Evolutionary conservation across 1,140 invertebrate species (phyloP), one percentile per base, ranked within the genome.

Genomic region (Caenorhabditis inopinata): DNA sequence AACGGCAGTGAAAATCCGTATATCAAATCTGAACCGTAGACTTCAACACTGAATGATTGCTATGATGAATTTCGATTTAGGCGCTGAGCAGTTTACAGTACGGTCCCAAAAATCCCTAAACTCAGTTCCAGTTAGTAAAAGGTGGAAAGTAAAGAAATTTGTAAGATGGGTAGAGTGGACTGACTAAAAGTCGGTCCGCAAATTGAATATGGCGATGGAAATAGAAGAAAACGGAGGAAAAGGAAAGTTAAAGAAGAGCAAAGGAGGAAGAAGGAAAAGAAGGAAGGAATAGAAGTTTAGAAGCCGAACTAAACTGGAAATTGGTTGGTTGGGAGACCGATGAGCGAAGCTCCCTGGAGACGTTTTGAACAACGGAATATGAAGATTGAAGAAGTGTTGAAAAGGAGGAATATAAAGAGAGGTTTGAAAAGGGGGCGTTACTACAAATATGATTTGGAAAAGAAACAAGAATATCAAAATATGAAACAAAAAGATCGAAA

Each of bases 281-380:
- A 38, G 32, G 51, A 58, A 21, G 58, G 27, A 68, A 68, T n/a
- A 68, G 58, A 38, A 68, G 12, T 42, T 42, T 42, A 42, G 38
- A 14, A 25, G 32, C 58, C n/a, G 32, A 68, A 68, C 58, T 1
- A 68, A 68, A 68, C 58, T 68, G 58, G 32, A 68, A 68, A 68
- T 68, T 68, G 58, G 58, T 68, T 68, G 58, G 58, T 68, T 68
- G 58, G 58, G 58, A 68, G 58, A 68, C 58, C 58, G 58, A 68
- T 68, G 58, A 68, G 58, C 58, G 58, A 68, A 7, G 29, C 32
- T 68, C 58, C 58, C 58, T 68, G 16, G 58, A 68, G 58, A 68
- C 58, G 58, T 68, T 68, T 68, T 68, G 16, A 21, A 38, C 29
- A 68, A 21, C n/a, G 32, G 18, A 68, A 68, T 68, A 68, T 68